Percentiles rank a stretch among this genome's conserved stretches.
Conservation (phyloP, 1,140 invertebrate genomes). For the Hydropsyche tenuis region DNA sequence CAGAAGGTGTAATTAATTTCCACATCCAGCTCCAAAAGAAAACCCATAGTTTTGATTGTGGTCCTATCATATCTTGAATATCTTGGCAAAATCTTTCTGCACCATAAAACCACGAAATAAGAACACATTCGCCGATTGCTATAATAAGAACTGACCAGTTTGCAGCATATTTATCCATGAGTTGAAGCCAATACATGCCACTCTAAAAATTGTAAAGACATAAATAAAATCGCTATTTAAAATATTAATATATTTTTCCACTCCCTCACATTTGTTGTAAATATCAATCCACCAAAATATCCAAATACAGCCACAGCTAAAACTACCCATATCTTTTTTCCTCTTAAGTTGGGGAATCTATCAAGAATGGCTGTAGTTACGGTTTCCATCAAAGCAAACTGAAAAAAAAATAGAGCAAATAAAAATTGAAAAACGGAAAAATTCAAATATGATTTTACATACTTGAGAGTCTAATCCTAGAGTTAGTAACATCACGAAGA, state of each 20-base stretch:
- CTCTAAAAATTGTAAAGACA: slow-evolving; percentile 62
- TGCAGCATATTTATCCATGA: slow-evolving; percentile 87
- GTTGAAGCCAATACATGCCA: slow-evolving; percentile 83
- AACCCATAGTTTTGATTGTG: slow-evolving; percentile 72
- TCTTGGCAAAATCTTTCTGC: slow-evolving; percentile 81
- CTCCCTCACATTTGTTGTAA: slow-evolving; percentile 78
- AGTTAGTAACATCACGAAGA: slow-evolving; percentile 85
- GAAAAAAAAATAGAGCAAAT: slow-evolving; percentile 49
- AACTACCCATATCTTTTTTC: slow-evolving; percentile 77
- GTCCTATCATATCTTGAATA: slow-evolving; percentile 81
- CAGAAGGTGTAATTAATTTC: slow-evolving; percentile 78
- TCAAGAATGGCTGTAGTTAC: slow-evolving; percentile 82
- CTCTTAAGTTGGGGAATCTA: slow-evolving; percentile 73
- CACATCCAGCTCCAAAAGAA: slow-evolving; percentile 84
- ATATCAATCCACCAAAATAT: slow-evolving; percentile 77
- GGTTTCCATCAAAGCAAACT: slow-evolving; percentile 83
- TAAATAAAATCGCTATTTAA: slow-evolving; percentile 29
- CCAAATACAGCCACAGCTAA: slow-evolving; percentile 72
- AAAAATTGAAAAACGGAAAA: too few species aligned
- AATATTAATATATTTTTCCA: slow-evolving; percentile 6
- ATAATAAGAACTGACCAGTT: slow-evolving; percentile 86
- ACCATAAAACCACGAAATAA: slow-evolving; percentile 84
- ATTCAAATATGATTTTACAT: slow-evolving; percentile 11
- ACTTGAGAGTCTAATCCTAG: slow-evolving; percentile 80
- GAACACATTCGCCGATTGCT: slow-evolving; percentile 78